Evolutionary conservation across 2,888 invertebrate genomes (phyloP).

Genomic region (Lysandra coridon): DNA sequence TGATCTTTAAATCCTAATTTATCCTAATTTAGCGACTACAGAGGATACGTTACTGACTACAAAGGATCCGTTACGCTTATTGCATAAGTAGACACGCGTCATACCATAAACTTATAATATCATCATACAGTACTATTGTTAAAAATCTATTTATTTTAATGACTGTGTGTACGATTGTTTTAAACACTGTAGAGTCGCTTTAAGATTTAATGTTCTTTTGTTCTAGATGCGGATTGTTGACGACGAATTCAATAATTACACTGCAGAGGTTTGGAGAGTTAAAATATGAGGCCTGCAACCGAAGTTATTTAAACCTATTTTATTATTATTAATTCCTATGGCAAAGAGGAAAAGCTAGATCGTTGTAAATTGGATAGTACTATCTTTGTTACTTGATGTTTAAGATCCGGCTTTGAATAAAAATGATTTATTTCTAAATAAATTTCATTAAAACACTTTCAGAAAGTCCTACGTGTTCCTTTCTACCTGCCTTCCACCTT

Average conservation of each 20-base stretch:
- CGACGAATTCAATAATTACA: conserved; percentile 13
- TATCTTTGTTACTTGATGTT: background rate
- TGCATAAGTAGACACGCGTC: background rate
- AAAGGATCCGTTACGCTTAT: background rate
- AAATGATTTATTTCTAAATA: too few species aligned
- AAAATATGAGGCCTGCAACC: too few species aligned
- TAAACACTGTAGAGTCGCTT: conserved; percentile 19
- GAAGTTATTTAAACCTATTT: background rate
- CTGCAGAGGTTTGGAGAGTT: background rate
- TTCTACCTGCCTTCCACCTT: background rate
- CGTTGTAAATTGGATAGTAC: background rate
- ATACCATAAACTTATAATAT: background rate
- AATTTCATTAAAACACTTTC: too few species aligned
- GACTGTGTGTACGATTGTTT: conserved; percentile 10
- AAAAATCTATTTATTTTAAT: conserved; percentile 22
- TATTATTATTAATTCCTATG: too few species aligned
- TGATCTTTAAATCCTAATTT: background rate
- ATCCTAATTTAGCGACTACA: background rate
- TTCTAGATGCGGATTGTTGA: conserved; percentile 19
- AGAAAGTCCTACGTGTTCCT: too few species aligned
- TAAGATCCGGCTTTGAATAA: too few species aligned
- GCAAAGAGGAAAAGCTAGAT: background rate
- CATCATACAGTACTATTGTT: background rate
- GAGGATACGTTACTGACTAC: background rate
- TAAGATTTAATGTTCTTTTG: conserved; percentile 19